These are phyloP conservation scores for Drosophila nikananu DNA, from an alignment of 1,140 invertebrate species.

Conservation along the genomic window DNA sequence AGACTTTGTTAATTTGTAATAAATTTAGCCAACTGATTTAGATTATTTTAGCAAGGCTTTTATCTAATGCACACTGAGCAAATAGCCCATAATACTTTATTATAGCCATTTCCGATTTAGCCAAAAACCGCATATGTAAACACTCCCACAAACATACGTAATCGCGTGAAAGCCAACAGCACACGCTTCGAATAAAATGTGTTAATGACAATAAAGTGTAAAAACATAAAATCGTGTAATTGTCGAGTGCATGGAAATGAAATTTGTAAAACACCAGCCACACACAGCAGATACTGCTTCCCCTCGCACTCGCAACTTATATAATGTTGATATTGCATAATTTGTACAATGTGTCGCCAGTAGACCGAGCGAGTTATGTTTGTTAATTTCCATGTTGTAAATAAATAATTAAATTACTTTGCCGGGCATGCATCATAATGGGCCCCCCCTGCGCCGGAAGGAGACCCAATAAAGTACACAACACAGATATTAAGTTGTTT, in stretches of 20 bases:
- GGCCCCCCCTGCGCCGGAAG: conserved; percentile 31
- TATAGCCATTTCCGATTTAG: conserved; percentile 36
- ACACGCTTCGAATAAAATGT: conserved; percentile 32
- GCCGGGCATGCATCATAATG: conserved; percentile 30
- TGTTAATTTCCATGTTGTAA: conserved; percentile 70
- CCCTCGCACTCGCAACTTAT: not conserved
- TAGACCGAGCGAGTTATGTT: conserved; percentile 33
- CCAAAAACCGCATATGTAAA: conserved; percentile 31
- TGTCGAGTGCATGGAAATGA: conserved; percentile 48
- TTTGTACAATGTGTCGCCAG: conserved; percentile 47
- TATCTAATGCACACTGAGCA: conserved; percentile 49
- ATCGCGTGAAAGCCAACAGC: conserved; percentile 17
- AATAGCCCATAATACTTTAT: conserved; percentile 37
- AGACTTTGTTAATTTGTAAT: conserved; percentile 43
- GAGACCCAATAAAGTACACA: conserved; percentile 48
- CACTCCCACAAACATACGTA: conserved; percentile 34
- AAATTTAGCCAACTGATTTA: conserved; percentile 37
- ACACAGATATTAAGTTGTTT: conserved; percentile 61
- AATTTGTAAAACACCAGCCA: conserved; percentile 46
- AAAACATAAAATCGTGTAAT: conserved; percentile 60
- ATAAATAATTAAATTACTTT: conserved; percentile 72
- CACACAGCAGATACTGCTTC: not conserved
- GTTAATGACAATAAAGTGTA: conserved; percentile 66
- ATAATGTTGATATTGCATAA: conserved; percentile 46
- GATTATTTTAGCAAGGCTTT: conserved; percentile 40